Percentiles rank a stretch among this genome's conserved stretches.
phyloP scores from a whole-genome alignment of 2,797 vertebrate genomes.

The Melanotaenia parkinsoni region DNA sequence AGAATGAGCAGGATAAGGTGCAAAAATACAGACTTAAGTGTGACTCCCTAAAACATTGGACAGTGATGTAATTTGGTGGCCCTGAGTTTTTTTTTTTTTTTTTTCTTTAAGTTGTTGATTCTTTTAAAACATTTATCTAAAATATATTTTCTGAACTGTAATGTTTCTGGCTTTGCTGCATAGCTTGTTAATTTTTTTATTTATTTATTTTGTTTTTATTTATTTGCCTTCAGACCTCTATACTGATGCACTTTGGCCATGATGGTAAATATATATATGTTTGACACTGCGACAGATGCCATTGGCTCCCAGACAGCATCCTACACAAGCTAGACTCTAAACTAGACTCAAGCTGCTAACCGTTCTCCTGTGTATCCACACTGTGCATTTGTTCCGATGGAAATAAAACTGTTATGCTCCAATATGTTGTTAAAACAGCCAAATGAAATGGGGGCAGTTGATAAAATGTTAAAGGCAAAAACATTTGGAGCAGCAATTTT shows the following conservation, averaged over 20 bases:
- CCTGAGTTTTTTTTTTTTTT: slow-evolving; percentile 1
- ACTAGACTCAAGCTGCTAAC: not conserved
- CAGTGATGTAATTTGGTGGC: slow-evolving; percentile 15
- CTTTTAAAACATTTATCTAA: not conserved
- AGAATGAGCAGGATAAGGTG: slow-evolving; percentile 8
- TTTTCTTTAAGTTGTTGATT: not conserved
- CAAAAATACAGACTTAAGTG: slow-evolving; percentile 12
- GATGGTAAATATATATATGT: not conserved
- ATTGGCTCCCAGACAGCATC: slow-evolving; percentile 32
- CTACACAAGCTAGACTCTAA: slow-evolving; percentile 9
- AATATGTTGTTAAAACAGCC: slow-evolving; percentile 26
- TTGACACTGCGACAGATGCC: slow-evolving; percentile 24
- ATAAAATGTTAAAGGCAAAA: slow-evolving; percentile 49
- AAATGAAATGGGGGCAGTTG: slow-evolving; percentile 48
- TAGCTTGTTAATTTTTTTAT: not conserved
- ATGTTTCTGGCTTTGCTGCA: not conserved
- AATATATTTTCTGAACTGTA: not conserved
- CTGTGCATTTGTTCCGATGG: slow-evolving; percentile 14
- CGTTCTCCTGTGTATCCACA: slow-evolving; percentile 1
- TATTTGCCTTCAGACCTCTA: not conserved
- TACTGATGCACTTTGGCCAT: not conserved
- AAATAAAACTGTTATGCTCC: slow-evolving; percentile 30
- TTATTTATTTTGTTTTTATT: too few species aligned
- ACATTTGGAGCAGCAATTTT: slow-evolving; percentile 58
- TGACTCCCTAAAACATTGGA: slow-evolving; percentile 9